These are phyloP conservation scores for Sphaerophoria rueppellii DNA, from an alignment of 2,888 invertebrate genomes.

Conservation along the genomic window DNA sequence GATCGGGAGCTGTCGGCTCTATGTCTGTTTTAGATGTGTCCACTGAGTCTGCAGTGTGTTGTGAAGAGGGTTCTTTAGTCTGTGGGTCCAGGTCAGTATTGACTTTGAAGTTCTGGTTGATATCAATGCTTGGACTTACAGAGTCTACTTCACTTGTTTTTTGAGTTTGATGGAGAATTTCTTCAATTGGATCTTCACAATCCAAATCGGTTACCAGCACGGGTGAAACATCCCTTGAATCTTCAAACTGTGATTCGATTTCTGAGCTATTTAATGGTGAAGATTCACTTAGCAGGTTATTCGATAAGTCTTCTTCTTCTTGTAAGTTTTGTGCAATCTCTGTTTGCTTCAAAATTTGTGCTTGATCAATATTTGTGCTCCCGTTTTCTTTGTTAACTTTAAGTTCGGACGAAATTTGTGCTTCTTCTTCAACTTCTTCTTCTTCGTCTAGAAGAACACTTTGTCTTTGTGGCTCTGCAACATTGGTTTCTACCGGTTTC, in stretches of 20 bases:
- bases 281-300: slow-evolving; percentile 3
- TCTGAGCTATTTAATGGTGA: neutral
- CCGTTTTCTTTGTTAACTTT: slow-evolving; percentile 30
- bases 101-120: neutral
- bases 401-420: slow-evolving; percentile 21
- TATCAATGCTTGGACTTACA: neutral
- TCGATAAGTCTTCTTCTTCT: slow-evolving; percentile 5
- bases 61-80: neutral
- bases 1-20: slow-evolving; percentile 21
- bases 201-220: slow-evolving; percentile 25
- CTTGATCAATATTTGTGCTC: slow-evolving; percentile 11
- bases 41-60: neutral
- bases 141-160: neutral
- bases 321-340: slow-evolving; percentile 32
- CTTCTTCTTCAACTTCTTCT: slow-evolving; percentile 49
- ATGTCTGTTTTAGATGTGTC: slow-evolving; percentile 29
- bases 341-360: slow-evolving; percentile 34
- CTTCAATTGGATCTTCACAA: neutral
- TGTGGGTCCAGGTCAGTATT: neutral
- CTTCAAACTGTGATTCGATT: neutral
- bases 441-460: slow-evolving; percentile 74
- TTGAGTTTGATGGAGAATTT: neutral
- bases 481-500: slow-evolving; percentile 77
- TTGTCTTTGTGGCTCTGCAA: slow-evolving; percentile 67
- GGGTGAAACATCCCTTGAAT: neutral